These are phyloP conservation scores for Trichonephila clavipes DNA, from an alignment of 1,140 invertebrate species.

Conservation along the genomic window DNA sequence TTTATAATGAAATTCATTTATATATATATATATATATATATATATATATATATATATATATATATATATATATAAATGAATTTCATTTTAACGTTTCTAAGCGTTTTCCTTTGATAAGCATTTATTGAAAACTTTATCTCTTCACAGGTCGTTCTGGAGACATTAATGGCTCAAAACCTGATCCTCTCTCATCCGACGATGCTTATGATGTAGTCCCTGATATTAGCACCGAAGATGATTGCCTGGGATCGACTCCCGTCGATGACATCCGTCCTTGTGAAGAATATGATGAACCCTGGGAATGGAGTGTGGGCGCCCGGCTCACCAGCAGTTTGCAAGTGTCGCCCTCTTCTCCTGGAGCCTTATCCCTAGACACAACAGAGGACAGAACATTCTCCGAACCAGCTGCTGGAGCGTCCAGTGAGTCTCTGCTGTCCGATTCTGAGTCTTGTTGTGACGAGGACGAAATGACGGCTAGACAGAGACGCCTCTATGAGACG, in stretches of 20 bases:
- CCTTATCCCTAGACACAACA: constrained; percentile 42
- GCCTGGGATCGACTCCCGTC: background rate
- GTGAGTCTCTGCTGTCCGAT: constrained; percentile 67
- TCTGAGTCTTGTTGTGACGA: constrained; percentile 64
- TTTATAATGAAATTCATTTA: too few species aligned
- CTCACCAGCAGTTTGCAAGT: constrained; percentile 73
- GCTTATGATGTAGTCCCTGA: constrained; percentile 66
- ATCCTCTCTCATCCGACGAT: constrained; percentile 1
- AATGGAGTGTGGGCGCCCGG: constrained; percentile 72
- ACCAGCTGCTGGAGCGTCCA: constrained; percentile 55
- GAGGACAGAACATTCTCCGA: constrained; percentile 50
- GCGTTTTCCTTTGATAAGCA: too few species aligned
- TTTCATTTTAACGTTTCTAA: too few species aligned
- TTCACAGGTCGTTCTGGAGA: constrained; percentile 22
- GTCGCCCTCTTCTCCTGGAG: constrained; percentile 50
- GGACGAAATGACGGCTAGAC: constrained; percentile 76
- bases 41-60: too few species aligned
- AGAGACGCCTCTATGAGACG: constrained; percentile 90
- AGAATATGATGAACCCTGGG: constrained; percentile 76
- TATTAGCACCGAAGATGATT: constrained; percentile 31
- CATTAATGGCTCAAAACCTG: background rate
- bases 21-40: too few species aligned
- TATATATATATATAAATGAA: too few species aligned
- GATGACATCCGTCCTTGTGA: constrained; percentile 58
- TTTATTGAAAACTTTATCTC: background rate